Evolutionary conservation across 2,888 invertebrate genomes (phyloP).

Genomic region (Pachycephus smyrnensis): DNA sequence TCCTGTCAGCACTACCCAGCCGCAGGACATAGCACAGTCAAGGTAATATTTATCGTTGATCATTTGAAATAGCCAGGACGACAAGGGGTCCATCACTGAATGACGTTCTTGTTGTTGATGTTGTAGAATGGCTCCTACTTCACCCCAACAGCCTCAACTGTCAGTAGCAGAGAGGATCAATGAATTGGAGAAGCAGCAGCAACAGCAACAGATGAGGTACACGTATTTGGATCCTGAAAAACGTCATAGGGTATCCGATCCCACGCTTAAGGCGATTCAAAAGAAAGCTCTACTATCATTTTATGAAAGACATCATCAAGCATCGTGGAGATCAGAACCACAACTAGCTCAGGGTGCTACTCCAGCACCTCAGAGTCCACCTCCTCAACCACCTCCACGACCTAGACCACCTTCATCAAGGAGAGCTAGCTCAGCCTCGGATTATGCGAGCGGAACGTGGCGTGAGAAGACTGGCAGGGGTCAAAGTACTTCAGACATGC

Average conservation of each 20-base stretch:
- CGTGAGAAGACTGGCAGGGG: constrained; percentile 59
- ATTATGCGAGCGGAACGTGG: constrained; percentile 72
- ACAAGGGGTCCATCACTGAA: constrained; percentile 43
- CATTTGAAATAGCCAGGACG: constrained; percentile 76
- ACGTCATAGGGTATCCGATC: constrained; percentile 77
- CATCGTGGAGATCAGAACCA: constrained; percentile 73
- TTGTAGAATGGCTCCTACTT: constrained; percentile 46
- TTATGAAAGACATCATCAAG: constrained; percentile 77
- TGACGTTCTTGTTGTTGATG: constrained; percentile 7
- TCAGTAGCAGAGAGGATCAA: constrained; percentile 71
- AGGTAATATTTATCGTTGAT: constrained; percentile 70
- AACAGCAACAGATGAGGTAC: constrained; percentile 70
- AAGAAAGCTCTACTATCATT: constrained; percentile 86
- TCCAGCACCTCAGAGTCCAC: constrained; percentile 47
- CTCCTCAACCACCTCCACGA: constrained; percentile 66
- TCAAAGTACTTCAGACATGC: constrained; percentile 48
- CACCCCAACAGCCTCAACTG: constrained; percentile 65
- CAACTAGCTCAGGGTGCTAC: constrained; percentile 66
- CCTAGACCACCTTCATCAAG: constrained; percentile 68
- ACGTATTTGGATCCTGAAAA: constrained; percentile 81
- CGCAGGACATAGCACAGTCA: constrained; percentile 45
- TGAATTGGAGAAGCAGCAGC: constrained; percentile 67
- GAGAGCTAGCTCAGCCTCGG: constrained; percentile 77
- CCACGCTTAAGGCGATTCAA: constrained; percentile 83
- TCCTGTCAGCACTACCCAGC: constrained; percentile 77